Conservation (phyloP, 2,797 vertebrate species). For the Okamejei kenojei region DNA sequence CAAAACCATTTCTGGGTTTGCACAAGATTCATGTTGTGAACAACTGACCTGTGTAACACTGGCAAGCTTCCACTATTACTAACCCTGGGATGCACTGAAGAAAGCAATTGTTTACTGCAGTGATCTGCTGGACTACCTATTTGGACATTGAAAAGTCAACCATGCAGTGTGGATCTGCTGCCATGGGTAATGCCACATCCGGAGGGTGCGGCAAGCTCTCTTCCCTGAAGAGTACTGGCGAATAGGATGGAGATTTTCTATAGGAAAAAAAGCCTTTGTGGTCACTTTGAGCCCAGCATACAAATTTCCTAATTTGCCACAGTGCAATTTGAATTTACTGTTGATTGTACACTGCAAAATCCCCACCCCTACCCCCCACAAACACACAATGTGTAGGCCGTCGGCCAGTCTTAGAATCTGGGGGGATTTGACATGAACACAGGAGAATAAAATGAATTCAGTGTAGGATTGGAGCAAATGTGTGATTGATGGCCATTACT, state of each 20-base stretch:
- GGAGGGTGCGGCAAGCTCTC: background rate
- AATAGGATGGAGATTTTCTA: background rate
- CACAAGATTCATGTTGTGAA: background rate
- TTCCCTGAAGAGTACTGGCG: background rate
- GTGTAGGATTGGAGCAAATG: too few species aligned
- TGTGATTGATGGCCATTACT: too few species aligned
- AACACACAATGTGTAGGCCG: too few species aligned
- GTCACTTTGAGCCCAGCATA: background rate
- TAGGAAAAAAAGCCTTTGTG: background rate
- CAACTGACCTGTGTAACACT: background rate
- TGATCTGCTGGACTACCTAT: background rate
- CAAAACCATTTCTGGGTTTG: background rate
- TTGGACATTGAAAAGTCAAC: background rate
- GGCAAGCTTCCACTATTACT: background rate
- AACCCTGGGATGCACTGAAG: background rate
- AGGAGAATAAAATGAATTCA: too few species aligned
- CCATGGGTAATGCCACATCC: background rate
- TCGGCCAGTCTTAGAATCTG: too few species aligned
- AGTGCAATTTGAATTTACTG: background rate
- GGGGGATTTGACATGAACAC: too few species aligned
- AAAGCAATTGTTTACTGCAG: background rate
- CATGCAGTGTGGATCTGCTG: background rate
- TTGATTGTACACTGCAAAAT: too few species aligned
- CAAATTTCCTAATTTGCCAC: background rate
- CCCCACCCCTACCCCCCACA: too few species aligned